Conservation (phyloP, 2,113 vertebrate species). For the Balaenoptera acutorostrata region DNA sequence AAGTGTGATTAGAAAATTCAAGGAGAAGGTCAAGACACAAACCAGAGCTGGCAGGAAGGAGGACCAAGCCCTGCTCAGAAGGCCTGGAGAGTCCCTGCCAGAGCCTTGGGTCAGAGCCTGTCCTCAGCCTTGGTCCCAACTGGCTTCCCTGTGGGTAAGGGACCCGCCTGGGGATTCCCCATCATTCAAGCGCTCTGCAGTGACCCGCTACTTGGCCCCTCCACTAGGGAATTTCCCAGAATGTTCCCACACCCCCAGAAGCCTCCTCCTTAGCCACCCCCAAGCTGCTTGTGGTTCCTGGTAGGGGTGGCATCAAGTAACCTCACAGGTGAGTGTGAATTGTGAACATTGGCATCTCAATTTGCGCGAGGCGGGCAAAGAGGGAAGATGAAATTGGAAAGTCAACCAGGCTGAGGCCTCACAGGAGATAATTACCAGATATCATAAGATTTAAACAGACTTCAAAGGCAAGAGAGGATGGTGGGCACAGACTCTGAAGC, state of each 20-base stretch:
- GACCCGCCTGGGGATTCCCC: constrained; percentile 63
- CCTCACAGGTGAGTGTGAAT: constrained; percentile 1
- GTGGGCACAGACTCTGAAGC: neutral
- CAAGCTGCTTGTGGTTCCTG: neutral
- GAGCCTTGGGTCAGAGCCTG: neutral
- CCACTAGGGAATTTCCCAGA: constrained; percentile 65
- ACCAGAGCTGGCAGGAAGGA: neutral
- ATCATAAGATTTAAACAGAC: neutral
- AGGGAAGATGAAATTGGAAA: neutral
- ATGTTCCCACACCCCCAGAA: constrained; percentile 49
- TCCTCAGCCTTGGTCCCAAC: neutral
- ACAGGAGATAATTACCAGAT: neutral
- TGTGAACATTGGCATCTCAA: neutral
- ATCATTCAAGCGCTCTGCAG: neutral
- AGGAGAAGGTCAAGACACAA: neutral
- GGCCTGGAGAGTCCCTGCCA: neutral
- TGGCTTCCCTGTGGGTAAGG: constrained; percentile 33
- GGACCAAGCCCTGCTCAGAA: neutral
- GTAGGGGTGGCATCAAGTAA: neutral
- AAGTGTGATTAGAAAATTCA: constrained; percentile 13
- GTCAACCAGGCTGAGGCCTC: neutral
- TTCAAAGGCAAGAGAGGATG: neutral
- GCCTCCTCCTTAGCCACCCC: constrained; percentile 33
- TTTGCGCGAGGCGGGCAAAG: neutral
- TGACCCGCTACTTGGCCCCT: constrained; percentile 43